Conservation (phyloP, 2,797 vertebrate genomes). For the Nyctibius grandis region DNA sequence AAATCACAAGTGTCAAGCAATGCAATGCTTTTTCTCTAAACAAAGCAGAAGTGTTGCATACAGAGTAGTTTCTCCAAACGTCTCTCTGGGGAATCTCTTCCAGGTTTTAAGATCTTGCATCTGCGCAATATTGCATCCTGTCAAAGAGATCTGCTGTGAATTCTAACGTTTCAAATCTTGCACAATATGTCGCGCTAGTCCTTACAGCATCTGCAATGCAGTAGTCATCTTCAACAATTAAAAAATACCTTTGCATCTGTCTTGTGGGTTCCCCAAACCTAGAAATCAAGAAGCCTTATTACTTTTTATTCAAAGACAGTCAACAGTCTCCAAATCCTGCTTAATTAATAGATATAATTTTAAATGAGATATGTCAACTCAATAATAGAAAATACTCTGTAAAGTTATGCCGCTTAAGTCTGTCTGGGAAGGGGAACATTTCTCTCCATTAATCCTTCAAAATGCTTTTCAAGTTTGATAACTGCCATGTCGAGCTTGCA, state of each 20-base stretch:
- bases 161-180: not conserved
- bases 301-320: not conserved
- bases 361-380: not conserved
- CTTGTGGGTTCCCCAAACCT: not conserved
- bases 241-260: not conserved
- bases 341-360: not conserved
- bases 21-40: slow-evolving; percentile 3
- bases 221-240: not conserved
- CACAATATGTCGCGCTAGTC: not conserved
- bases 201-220: not conserved
- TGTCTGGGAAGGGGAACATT: not conserved
- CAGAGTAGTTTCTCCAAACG: not conserved
- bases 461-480: not conserved
- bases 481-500: not conserved
- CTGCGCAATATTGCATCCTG: not conserved
- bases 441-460: not conserved
- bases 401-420: not conserved
- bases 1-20: not conserved
- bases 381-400: not conserved
- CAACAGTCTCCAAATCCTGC: not conserved
- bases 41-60: not conserved
- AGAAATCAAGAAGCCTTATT: not conserved
- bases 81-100: not conserved
- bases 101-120: not conserved
- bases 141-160: not conserved